These are phyloP conservation scores for Drosophila mimetica DNA, from an alignment of 2,888 invertebrate species.

Conservation along the genomic window DNA sequence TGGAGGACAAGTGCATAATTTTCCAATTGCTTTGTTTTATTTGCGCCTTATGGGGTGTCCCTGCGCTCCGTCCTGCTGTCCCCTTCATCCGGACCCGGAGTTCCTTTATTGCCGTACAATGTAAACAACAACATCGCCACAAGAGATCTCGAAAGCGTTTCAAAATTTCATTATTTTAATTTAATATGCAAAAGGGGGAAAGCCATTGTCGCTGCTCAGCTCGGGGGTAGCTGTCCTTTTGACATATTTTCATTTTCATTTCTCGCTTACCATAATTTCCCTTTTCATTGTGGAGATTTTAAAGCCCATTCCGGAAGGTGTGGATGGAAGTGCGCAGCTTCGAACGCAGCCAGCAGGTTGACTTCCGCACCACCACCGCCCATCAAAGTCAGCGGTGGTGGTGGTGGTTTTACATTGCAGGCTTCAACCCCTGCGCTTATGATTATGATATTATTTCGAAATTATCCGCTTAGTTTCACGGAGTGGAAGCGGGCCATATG, in stretches of 20 bases:
- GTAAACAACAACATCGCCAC: constrained; percentile 61
- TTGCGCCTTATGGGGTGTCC: constrained; percentile 35
- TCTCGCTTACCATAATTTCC: constrained; percentile 71
- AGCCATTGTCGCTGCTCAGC: neutral
- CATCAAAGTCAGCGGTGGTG: constrained; percentile 14
- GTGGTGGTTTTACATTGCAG: neutral
- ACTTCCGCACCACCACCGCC: constrained; percentile 61
- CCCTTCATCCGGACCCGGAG: constrained; percentile 1
- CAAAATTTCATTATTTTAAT: constrained; percentile 84
- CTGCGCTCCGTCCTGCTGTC: constrained; percentile 1
- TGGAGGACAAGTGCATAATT: constrained; percentile 82
- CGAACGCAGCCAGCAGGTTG: constrained; percentile 81
- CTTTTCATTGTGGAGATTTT: constrained; percentile 60
- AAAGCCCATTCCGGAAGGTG: constrained; percentile 50
- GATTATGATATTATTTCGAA: constrained; percentile 84
- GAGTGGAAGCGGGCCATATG: constrained; percentile 79
- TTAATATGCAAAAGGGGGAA: constrained; percentile 73
- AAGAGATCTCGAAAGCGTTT: constrained; percentile 62
- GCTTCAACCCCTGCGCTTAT: constrained; percentile 67
- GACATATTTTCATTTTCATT: constrained; percentile 75
- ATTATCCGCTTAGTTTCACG: constrained; percentile 82
- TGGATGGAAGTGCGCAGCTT: constrained; percentile 73
- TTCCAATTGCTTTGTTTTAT: constrained; percentile 83
- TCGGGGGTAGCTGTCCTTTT: constrained; percentile 63
- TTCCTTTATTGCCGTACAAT: constrained; percentile 62